These are phyloP conservation scores for Megaceryle maxima DNA, from an alignment of 2,113 vertebrate genomes.

Conservation along the genomic window DNA sequence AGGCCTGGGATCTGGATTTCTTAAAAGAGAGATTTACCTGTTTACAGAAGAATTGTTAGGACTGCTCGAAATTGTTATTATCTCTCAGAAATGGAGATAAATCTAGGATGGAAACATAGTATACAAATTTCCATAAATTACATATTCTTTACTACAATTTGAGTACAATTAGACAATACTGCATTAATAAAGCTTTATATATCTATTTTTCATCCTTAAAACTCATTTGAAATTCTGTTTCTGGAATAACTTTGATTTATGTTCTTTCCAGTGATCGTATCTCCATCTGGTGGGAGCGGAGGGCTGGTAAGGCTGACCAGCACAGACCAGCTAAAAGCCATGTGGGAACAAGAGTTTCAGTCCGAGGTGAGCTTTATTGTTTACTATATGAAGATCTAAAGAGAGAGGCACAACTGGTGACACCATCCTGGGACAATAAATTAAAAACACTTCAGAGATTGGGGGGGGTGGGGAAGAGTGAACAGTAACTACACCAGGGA, in stretches of 20 bases:
- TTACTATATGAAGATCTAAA: background rate
- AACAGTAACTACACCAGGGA: background rate
- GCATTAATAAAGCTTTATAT: background rate
- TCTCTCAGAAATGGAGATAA: background rate
- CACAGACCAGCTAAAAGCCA: background rate
- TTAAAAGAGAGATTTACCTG: background rate
- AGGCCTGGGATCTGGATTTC: background rate
- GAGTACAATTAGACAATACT: background rate
- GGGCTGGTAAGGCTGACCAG: background rate
- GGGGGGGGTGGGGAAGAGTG: background rate
- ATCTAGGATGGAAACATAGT: background rate
- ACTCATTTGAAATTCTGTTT: background rate
- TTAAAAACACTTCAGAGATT: background rate
- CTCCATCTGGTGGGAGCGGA: slow-evolving; percentile 12
- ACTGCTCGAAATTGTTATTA: background rate
- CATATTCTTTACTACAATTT: background rate
- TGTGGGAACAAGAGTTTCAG: background rate
- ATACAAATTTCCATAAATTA: background rate
- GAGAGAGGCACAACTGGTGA: background rate
- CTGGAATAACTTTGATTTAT: slow-evolving; percentile 14
- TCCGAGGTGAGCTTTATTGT: background rate
- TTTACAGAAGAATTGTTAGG: background rate
- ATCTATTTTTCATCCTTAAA: background rate
- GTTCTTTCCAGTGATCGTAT: background rate
- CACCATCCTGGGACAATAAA: background rate